These are phyloP conservation scores for Bombus pyrosoma DNA, from an alignment of 1,140 invertebrate species.

Conservation along the genomic window DNA sequence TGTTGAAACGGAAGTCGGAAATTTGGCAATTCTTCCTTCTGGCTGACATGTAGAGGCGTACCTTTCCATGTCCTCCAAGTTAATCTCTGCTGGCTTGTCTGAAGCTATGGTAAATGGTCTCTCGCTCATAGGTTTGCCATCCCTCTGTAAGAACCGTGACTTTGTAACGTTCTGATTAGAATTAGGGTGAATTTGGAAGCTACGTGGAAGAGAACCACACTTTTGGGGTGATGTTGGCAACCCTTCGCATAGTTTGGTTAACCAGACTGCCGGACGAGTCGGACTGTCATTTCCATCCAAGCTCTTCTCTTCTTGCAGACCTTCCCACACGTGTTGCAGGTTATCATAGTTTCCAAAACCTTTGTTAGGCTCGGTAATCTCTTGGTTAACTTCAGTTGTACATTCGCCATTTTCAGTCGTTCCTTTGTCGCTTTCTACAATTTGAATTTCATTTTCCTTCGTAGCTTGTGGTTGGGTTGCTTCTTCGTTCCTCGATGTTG, in stretches of 20 bases:
- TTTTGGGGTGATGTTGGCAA: slow-evolving; percentile 84
- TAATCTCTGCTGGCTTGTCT: slow-evolving; percentile 81
- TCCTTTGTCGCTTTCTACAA: slow-evolving; percentile 10
- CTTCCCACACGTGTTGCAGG: slow-evolving; percentile 81
- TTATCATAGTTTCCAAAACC: slow-evolving; percentile 82
- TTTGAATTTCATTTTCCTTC: slow-evolving; percentile 3
- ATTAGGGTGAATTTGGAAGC: slow-evolving; percentile 84
- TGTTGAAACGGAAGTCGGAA: slow-evolving; percentile 72
- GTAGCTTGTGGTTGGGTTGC: background rate
- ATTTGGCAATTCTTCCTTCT: slow-evolving; percentile 79
- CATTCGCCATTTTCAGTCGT: background rate
- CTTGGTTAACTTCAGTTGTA: slow-evolving; percentile 44
- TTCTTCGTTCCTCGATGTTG: slow-evolving; percentile 57
- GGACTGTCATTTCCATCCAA: slow-evolving; percentile 79
- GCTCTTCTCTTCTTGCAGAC: slow-evolving; percentile 64
- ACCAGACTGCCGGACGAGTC: slow-evolving; percentile 84
- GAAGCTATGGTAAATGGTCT: slow-evolving; percentile 89
- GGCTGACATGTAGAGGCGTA: slow-evolving; percentile 82
- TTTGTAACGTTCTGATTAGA: slow-evolving; percentile 70
- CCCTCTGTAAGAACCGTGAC: slow-evolving; percentile 78
- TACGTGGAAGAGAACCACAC: slow-evolving; percentile 90
- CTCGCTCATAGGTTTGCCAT: slow-evolving; percentile 81
- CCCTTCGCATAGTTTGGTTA: slow-evolving; percentile 84
- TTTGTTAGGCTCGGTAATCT: slow-evolving; percentile 20
- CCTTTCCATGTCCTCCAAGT: slow-evolving; percentile 84